Evolutionary conservation across 2,797 vertebrate genomes (phyloP), one percentile per base, ranked within the genome.

Genomic region (Setipinna tenuifilis): DNA sequence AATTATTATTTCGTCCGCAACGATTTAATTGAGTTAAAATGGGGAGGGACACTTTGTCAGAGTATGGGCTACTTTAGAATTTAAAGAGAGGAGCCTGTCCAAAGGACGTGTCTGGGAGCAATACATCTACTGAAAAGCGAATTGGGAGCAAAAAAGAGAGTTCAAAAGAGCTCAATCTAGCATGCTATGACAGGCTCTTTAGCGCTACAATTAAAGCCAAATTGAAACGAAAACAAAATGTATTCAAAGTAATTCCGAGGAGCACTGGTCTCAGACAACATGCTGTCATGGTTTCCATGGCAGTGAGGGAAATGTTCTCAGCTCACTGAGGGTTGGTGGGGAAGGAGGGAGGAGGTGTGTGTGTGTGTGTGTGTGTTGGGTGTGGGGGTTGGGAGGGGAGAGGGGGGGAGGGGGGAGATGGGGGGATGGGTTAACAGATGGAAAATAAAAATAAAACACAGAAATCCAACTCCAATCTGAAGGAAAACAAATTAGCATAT

Each of bases 301-400:
- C 89, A 90, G 83, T 87, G 71, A 31, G 85, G 0, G 28, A 89
- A 89, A 90, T 88, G 84, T 89, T 89, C 87, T 87, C 83, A 54
- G 84, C 68, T 85, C 81, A 85, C 62, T 71, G 85, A 31, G 68
- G 80, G 82, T 41, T 84, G 50, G 65, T 81, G 83, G 82, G 50
- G 78, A 87, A 75, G 83, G 48, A 46, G 23, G 58, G 46, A 48
- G 46, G 46, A 10, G 10, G 4, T 48, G 46, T 48, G 46, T 48
- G 46, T 48, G 46, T 48, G 46, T 48, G 46, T 48, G 46, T 48
- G 46, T 3, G 46, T 4, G 46, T 48, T 3, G 46, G 46, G 46
- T 48, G 46, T 48, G 46, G 3, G 68, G 75, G 82, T 61, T 83
- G 48, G 75, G 82, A 71, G 82, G 59, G 71, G 83, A n/a, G 21